phyloP scores from a whole-genome alignment of 2,888 invertebrate species.

The Petrolisthes manimaculis region DNA sequence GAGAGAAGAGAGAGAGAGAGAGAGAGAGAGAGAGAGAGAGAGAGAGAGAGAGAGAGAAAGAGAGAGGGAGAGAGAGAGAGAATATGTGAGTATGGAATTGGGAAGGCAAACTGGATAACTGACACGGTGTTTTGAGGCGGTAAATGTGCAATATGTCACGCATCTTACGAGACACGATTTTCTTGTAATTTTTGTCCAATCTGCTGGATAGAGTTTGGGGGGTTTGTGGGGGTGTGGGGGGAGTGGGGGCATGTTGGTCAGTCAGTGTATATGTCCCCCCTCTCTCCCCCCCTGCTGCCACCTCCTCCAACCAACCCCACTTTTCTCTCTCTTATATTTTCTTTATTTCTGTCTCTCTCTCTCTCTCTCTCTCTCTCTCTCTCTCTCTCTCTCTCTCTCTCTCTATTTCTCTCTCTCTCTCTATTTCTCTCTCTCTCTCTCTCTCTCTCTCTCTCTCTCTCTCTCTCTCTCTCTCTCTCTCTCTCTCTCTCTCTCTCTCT shows the following conservation, averaged over 20 bases:
- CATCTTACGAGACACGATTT: conserved; percentile 11
- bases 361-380: conserved; percentile 18
- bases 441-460: too few species aligned
- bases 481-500: too few species aligned
- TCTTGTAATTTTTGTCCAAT: conserved; percentile 4
- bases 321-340: background rate
- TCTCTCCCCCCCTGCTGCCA: background rate
- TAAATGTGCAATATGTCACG: background rate
- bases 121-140: background rate
- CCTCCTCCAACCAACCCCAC: background rate
- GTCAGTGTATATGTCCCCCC: background rate
- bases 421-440: conserved; percentile 9
- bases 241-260: background rate
- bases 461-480: too few species aligned
- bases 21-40: background rate
- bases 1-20: background rate
- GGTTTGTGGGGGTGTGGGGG: background rate
- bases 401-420: conserved; percentile 13
- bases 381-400: conserved; percentile 13
- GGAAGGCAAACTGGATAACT: background rate
- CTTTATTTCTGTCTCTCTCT: too few species aligned
- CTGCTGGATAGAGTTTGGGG: background rate
- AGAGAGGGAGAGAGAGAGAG: too few species aligned
- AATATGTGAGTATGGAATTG: too few species aligned
- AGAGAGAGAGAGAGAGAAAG: too few species aligned